Base-by-base conservation (phyloP, 1,140 invertebrate species). In the Chironomus striatipennis region DNA sequence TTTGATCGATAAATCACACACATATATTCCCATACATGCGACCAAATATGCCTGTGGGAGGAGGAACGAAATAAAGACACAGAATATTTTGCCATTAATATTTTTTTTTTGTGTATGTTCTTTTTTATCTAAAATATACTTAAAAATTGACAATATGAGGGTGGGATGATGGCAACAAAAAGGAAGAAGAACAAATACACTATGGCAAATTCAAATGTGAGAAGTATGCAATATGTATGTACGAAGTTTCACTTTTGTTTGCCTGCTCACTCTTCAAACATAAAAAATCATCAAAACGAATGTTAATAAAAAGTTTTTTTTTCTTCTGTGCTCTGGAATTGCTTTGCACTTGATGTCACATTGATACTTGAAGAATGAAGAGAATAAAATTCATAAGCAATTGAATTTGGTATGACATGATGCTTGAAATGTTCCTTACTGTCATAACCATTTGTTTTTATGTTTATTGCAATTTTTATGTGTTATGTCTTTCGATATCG, bases 391-490 rank as follows among this genome's bases (percentile, higher is more conserved):
- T 57, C n/a, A n/a, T 12, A n/a, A n/a, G n/a, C 47, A 57, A 57
- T 57, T n/a, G 5, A 57, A 57, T 12, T n/a, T 5, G 15, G n/a
- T 10, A 12, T n/a, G 15, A 47, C 15, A 57, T 12, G 12, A 57
- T n/a, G n/a, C 47, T n/a, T 57, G 47, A 57, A 57, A 57, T n/a
- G n/a, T 9, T 47, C 12, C 24, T 34, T 34, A 34, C 24, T 34
- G n/a, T 57, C 47, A 57, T 57, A 57, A 57, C 47, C 47, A 57
- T 57, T 57, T 57, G 47, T 15, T 57, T 57, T 57, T 57, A 57
- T 57, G 47, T 57, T 57, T 57, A 57, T 57, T 57, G 47, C 12
- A 57, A 57, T 57, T 57, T 57, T 57, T 57, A 57, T 57, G 47
- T 57, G 47, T 57, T 57, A 57, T 57, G 47, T 57, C 47, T 57